Evolutionary conservation across 2,888 invertebrate species (phyloP), one percentile per base, ranked within the genome.

Genomic region (Synanthedon andrenaeformis): DNA sequence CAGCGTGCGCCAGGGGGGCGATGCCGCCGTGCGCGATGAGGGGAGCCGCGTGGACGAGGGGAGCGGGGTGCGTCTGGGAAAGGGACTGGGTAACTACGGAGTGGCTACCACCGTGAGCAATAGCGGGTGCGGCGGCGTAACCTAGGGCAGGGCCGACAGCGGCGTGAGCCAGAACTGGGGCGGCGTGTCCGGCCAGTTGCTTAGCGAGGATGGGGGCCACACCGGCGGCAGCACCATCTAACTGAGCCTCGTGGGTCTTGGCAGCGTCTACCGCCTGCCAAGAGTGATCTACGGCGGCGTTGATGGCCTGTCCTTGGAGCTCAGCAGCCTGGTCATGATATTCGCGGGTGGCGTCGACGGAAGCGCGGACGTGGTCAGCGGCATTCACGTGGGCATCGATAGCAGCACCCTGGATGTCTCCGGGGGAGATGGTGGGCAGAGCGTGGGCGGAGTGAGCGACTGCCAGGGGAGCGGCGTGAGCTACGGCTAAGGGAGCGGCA

Each of bases 321-420:
- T 87, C 87, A 59, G 82, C 64, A 58, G 84, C 82, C 64, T 87
- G 85, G 45, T 45, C 45, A 6, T 45, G 45, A 6, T 13, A 45
- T n/a, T 14, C 45, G 14, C 45, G 45, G 45, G 45, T 45, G 13
- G 45, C 45, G 60, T 86, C 86, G 52, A 75, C 75, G 52, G 85
- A 69, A 57, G 86, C 86, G 65, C 86, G 85, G 65, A 70, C 82
- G 63, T 85, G 85, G 80, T 86, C 86, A 62, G 74, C 64, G 49
- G 82, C 85, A 3, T 80, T 82, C 17, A 84, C 86, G 59, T 84
- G 85, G n/a, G 86, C 86, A 57, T 86, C 83, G 76, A 83, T 84
- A 64, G 80, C 78, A 65, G 83, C 85, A 11, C 76, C 85, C 2
- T 76, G 75, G 67, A 85, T 58, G 74, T 84, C 85, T 55, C 85